phyloP scores from a whole-genome alignment of 2,888 invertebrate genomes.

The Cephus nigrinus region DNA sequence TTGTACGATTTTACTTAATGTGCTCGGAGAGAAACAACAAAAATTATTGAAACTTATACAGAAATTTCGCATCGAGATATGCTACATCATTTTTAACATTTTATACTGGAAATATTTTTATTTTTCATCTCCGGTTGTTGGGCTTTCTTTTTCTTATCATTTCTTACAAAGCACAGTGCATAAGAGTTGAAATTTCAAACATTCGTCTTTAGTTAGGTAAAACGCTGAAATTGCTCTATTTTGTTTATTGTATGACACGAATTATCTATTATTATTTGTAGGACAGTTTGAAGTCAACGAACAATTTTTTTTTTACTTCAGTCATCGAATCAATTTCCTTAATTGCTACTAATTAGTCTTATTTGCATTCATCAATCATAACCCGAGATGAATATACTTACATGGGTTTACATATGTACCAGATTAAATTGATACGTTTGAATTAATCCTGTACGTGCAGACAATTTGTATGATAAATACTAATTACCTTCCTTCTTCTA shows the following conservation, averaged over 20 bases:
- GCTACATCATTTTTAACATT: not conserved
- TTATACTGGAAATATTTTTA: not conserved
- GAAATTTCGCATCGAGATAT: not conserved
- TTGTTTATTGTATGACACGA: too few species aligned
- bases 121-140: not conserved
- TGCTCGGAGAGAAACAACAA: not conserved
- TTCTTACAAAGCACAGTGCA: too few species aligned
- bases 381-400: not conserved
- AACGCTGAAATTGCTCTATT: too few species aligned
- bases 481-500: not conserved
- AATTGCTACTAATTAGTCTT: not conserved
- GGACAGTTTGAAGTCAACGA: too few species aligned
- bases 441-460: not conserved
- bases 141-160: too few species aligned
- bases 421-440: not conserved
- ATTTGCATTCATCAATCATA: not conserved
- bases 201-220: too few species aligned
- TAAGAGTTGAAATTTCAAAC: too few species aligned
- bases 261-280: too few species aligned
- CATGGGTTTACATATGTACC: not conserved
- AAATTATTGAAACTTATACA: not conserved
- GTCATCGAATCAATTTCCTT: not conserved
- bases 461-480: not conserved
- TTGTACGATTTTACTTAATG: not conserved
- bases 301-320: not conserved